Evolutionary conservation across 2,797 vertebrate genomes (phyloP).

Genomic region (Rhabdomys pumilio): DNA sequence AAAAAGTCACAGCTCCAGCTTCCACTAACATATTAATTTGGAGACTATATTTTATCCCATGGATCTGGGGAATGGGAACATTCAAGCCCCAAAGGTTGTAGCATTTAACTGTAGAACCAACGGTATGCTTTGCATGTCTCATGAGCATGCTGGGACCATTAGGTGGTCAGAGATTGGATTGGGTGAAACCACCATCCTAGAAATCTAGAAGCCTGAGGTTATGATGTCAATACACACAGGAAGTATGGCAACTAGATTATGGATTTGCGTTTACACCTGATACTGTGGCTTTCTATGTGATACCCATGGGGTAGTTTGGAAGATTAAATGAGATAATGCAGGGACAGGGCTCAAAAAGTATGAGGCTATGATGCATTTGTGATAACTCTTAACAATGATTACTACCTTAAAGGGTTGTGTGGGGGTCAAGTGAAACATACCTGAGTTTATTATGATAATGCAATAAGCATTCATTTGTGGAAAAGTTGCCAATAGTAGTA

Average conservation of each 20-base stretch:
- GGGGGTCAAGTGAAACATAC: neutral
- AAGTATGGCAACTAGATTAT: neutral
- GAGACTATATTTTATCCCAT: neutral
- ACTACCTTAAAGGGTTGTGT: neutral
- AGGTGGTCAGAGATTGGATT: neutral
- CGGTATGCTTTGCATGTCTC: neutral
- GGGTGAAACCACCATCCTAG: neutral
- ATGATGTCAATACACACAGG: neutral
- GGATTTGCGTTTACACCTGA: neutral
- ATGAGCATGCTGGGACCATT: neutral
- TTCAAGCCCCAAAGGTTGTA: neutral
- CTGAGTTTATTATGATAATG: too few species aligned
- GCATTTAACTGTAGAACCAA: too few species aligned
- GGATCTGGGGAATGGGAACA: neutral
- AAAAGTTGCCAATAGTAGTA: neutral
- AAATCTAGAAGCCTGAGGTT: neutral
- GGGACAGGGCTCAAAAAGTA: neutral
- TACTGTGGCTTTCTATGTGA: neutral
- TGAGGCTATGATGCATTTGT: neutral
- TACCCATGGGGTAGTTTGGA: neutral
- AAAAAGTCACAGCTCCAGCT: neutral
- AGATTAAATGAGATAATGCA: neutral
- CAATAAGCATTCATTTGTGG: too few species aligned
- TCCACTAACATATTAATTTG: neutral
- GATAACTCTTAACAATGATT: neutral